Conservation (phyloP, 2,797 vertebrate genomes). For the Cyclura pinguis region DNA sequence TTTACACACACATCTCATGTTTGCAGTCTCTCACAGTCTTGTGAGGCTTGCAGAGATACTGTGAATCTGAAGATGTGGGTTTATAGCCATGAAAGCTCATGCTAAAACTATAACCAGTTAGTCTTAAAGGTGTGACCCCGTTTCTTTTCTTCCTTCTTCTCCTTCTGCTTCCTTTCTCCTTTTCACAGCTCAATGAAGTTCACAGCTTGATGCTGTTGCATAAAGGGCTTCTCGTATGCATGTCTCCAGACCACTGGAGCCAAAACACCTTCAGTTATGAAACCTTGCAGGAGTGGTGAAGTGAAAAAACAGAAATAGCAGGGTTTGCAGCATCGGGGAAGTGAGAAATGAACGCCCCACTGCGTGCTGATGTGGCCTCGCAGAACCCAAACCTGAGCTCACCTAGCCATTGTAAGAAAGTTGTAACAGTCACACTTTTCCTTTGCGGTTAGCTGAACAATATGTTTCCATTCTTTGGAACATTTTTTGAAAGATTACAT, state of each 20-base stretch:
- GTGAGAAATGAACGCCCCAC: not conserved
- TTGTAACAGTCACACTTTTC: too few species aligned
- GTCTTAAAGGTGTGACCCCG: too few species aligned
- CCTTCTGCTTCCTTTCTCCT: too few species aligned
- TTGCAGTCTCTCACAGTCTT: too few species aligned
- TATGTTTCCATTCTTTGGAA: not conserved
- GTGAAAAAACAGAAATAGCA: constrained; percentile 22
- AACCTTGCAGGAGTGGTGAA: not conserved
- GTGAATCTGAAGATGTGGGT: too few species aligned
- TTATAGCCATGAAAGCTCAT: too few species aligned
- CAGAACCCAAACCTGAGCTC: fast-evolving
- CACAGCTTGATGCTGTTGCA: not conserved
- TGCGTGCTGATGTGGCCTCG: not conserved
- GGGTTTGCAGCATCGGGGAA: not conserved
- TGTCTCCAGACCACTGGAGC: fast-evolving
- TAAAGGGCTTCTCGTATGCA: not conserved
- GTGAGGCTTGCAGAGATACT: too few species aligned
- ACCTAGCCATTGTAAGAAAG: not conserved
- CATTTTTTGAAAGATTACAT: not conserved
- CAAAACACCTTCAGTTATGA: fast-evolving
- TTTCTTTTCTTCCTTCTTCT: too few species aligned
- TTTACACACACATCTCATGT: too few species aligned
- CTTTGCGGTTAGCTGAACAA: not conserved
- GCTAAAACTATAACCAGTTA: too few species aligned
- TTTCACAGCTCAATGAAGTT: not conserved